Evolutionary conservation across 37 sponge, comb jelly and placozoan genomes (phyloP), one percentile per base, ranked within the genome.

Genomic region (Aplysina aerophoba): DNA sequence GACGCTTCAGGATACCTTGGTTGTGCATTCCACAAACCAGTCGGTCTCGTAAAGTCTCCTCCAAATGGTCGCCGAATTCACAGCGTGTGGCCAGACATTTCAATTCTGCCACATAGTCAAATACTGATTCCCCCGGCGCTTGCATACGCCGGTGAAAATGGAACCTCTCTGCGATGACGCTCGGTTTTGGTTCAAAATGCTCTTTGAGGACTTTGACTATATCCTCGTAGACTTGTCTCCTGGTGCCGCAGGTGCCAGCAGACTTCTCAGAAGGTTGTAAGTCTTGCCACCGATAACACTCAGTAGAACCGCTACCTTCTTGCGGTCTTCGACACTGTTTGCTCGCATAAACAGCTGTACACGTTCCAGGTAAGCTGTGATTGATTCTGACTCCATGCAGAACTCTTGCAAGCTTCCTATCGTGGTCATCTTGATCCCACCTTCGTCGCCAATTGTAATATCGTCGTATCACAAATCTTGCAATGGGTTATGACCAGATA

Each of bases 101-200:
- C 39, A 73, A 73, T 73, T 73, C 74, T 12, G 74, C 74, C 19
- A 73, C 74, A 40, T 73, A 73, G 8, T 73, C 74, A 21, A 40
- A 12, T 12, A 73, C 14, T 22, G 74, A 73, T 19, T 73, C 74
- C 21, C 30, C 74, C 30, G 14, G 21, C 8, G 38, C 35, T 31
- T 73, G 74, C 31, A 31, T 19, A 12, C 74, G 35, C 74, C n/a
- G 74, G 20, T 73, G 74, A 73, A 73, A 73, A 31, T 73, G 74
- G 37, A 73, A 73, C 20, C 74, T 8, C 39, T 73, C 38, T 5
- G 74, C 39, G 39, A 73, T 73, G 19, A 73, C 74, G 31, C 31
- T 30, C 14, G 74, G 74, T 30, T n/a, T n/a, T n/a, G n/a, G 74
- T 12, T 73, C 30, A 30, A 73, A 73, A 31, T 73, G 74, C 13